phyloP scores from a whole-genome alignment of 2,888 invertebrate genomes.

The Folsomia manolachei region DNA sequence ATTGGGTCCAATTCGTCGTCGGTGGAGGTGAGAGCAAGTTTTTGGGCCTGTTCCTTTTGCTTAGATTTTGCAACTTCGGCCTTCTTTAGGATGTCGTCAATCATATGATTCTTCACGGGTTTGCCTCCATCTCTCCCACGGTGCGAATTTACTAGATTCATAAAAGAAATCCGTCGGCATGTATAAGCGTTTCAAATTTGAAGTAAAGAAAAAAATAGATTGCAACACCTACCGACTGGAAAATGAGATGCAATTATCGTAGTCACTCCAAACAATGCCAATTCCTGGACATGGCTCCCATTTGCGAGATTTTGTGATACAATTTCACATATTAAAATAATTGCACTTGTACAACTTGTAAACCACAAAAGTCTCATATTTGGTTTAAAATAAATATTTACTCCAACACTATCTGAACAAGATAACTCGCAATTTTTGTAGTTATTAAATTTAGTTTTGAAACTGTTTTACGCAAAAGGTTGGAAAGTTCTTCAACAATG shows the following conservation, averaged over 20 bases:
- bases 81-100: conserved; percentile 12
- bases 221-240: background rate
- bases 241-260: background rate
- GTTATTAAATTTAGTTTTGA: too few relatives aligned
- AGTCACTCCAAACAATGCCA: background rate
- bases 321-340: background rate
- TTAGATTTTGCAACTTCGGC: background rate
- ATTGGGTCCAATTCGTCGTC: conserved; percentile 34
- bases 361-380: background rate
- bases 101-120: conserved; percentile 9
- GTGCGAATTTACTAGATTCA: too few relatives aligned
- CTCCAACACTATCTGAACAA: too few relatives aligned
- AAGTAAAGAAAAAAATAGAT: too few relatives aligned
- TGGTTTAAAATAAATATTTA: too few relatives aligned
- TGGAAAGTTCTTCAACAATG: too few relatives aligned
- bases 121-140: conserved; percentile 55
- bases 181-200: too few relatives aligned
- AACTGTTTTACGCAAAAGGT: too few relatives aligned
- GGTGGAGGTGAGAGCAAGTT: background rate
- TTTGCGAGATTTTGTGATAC: background rate
- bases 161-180: too few relatives aligned
- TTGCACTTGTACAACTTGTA: background rate
- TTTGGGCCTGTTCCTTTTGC: background rate
- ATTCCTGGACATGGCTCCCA: background rate
- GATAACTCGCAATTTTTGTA: too few relatives aligned